phyloP scores from a whole-genome alignment of 2,113 vertebrate species.

The Lathamus discolor region DNA sequence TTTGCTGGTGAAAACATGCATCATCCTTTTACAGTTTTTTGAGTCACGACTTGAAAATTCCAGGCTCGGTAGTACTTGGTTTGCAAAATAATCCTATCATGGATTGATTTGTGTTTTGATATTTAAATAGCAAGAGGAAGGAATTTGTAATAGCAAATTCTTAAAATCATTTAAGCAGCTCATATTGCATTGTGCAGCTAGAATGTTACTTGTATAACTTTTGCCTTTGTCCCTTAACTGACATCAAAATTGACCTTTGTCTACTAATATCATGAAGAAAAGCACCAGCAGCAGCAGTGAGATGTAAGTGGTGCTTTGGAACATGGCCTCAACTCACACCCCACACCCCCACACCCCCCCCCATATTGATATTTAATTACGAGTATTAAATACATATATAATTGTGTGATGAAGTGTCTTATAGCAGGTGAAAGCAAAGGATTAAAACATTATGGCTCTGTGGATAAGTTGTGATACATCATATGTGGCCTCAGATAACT shows the following conservation, averaged over 20 bases:
- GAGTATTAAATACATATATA: background rate
- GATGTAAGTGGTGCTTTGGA: background rate
- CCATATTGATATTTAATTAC: background rate
- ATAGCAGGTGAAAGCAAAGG: background rate
- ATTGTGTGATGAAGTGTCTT: background rate
- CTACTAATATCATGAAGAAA: background rate
- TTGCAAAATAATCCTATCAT: background rate
- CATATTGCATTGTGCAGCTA: accelerated
- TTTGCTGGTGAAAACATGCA: background rate
- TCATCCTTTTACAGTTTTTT: background rate
- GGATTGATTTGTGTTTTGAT: background rate
- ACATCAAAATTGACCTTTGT: accelerated
- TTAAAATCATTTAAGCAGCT: background rate
- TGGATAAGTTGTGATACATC: background rate
- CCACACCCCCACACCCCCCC: too few species aligned
- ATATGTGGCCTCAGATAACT: background rate
- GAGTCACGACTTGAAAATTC: background rate
- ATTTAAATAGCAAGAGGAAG: background rate
- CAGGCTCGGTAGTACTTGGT: background rate
- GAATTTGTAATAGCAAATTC: background rate
- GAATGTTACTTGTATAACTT: background rate
- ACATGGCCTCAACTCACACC: background rate
- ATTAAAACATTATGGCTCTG: background rate
- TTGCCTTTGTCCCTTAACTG: background rate
- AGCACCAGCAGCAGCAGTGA: background rate